Percentiles rank a stretch among this genome's conserved stretches.
Conservation (phyloP, 2,797 vertebrate species). For the Muscicapa comitata region DNA sequence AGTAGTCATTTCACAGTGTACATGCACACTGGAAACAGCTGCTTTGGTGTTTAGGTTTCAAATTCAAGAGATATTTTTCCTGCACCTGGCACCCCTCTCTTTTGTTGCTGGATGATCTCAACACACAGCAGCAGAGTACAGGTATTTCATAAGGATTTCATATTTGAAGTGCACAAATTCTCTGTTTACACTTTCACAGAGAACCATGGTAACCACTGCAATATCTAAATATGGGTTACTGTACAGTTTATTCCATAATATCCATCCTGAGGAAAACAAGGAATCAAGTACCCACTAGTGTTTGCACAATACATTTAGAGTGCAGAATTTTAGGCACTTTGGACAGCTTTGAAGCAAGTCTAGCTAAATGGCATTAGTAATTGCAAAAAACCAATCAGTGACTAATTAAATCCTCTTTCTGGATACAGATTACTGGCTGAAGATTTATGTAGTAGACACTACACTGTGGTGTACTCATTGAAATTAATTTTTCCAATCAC, state of each 20-base stretch:
- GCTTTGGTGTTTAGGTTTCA: not conserved
- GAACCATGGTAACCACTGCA: not conserved
- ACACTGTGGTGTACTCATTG: not conserved
- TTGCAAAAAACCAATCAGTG: not conserved
- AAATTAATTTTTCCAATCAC: not conserved
- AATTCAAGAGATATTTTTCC: not conserved
- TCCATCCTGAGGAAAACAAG: not conserved
- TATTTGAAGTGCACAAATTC: not conserved
- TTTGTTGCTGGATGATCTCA: not conserved
- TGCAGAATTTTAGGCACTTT: not conserved
- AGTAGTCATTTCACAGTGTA: not conserved
- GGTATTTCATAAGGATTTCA: not conserved
- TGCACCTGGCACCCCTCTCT: not conserved
- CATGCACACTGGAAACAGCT: not conserved
- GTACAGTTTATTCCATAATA: not conserved
- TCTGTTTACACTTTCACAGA: not conserved
- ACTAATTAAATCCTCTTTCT: conserved; percentile 48
- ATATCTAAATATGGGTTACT: not conserved
- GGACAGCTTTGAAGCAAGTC: not conserved
- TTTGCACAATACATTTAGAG: not conserved
- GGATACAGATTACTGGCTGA: not conserved
- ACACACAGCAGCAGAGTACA: not conserved
- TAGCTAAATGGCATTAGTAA: conserved; percentile 8
- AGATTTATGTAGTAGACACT: not conserved
- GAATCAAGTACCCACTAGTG: not conserved